These are phyloP conservation scores for Hyperoodon ampullatus DNA, from an alignment of 2,113 vertebrate genomes.

Conservation along the genomic window DNA sequence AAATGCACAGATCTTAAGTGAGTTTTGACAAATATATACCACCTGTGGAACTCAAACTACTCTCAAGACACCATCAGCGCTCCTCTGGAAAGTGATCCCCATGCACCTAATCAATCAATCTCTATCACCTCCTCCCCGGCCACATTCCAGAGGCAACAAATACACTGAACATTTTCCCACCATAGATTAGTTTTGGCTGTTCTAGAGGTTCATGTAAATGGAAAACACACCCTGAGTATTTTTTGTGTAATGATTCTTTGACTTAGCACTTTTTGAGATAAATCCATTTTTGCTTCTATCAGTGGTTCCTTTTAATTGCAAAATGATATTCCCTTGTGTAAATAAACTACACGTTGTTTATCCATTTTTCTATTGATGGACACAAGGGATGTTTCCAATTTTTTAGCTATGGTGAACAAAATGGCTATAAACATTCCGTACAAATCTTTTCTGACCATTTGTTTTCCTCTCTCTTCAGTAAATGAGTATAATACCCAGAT, in stretches of 20 bases:
- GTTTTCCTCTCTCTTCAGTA: neutral
- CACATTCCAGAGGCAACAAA: neutral
- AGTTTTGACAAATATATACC: neutral
- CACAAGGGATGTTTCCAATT: neutral
- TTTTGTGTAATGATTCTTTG: neutral
- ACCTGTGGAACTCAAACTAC: neutral
- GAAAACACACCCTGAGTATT: too few relatives aligned
- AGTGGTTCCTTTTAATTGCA: neutral
- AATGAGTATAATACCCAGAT: neutral
- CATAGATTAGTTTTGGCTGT: neutral
- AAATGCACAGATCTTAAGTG: neutral
- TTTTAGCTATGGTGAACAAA: neutral
- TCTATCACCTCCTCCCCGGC: accelerated
- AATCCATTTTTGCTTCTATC: neutral
- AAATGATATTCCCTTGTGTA: neutral
- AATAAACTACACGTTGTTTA: neutral
- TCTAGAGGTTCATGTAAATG: neutral
- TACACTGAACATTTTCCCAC: neutral
- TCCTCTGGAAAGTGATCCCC: neutral
- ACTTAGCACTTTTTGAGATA: neutral
- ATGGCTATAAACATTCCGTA: neutral
- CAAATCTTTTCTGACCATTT: neutral
- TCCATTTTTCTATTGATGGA: neutral
- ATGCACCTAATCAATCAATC: neutral
- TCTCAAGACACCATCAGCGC: neutral